Base-by-base conservation (phyloP, 2,113 vertebrate genomes). In the Xiphophorus hellerii region DNA sequence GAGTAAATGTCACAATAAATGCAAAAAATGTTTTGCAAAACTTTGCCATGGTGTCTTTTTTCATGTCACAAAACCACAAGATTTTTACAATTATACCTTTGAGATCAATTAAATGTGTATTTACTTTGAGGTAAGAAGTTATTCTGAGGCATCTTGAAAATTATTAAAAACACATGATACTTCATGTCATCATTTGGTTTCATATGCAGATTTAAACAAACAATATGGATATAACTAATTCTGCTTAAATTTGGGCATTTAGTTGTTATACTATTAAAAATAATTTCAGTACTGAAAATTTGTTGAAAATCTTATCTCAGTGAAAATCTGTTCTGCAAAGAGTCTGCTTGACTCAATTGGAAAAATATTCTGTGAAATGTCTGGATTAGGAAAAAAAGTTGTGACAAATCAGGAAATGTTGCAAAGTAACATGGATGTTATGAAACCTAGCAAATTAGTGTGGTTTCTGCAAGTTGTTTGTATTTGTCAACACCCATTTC, bases 321-420 rank as follows among this genome's bases (percentile, higher is more conserved):
- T 10, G 51, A 22, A 54, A 6, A 7, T 54, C 51, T 25, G 9
- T n/a, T 11, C 22, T 54, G 51, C 22, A 54, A 4, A 54, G 20
- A 8, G 20, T 8, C 7, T n/a, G 51, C 51, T 54, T 10, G 15
- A 54, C 51, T 22, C 20, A 25, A n/a, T 25, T 54, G 42, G 5
- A 67, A 28, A 62, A 73, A 76, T 64, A 14, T 29, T 25, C 73
- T 67, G 5, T 3, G 37, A 76, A 78, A 78, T 20, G 1, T 1
- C 17, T 4, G 10, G 48, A 35, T 54, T 20, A 48, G 20, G 28
- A 54, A 73, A 67, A 61, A 6, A 60, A 4, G 3, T 62, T n/a
- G n/a, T 37, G 29, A 25, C 20, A 73, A 81, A 72, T 20, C 11
- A 15, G 31, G 20, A 66, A 5, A 75, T 74, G 44, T 28, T 17